Evolutionary conservation across 1,140 invertebrate genomes (phyloP), one percentile per base, ranked within the genome.

Genomic region (Pachypsylla venusta): DNA sequence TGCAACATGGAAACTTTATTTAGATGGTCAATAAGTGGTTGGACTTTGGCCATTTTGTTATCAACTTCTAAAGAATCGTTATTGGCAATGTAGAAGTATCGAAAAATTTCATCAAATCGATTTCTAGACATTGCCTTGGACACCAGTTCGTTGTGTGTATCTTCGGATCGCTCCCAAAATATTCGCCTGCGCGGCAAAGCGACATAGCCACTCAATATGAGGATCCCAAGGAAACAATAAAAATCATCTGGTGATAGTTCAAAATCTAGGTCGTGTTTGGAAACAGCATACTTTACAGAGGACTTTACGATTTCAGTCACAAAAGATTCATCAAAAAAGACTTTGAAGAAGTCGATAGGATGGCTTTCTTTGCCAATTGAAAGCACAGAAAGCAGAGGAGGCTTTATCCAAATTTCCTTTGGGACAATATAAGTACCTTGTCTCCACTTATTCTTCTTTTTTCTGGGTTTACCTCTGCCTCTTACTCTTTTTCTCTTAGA

Each of bases 91-190:
- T 35, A 16, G 16, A 35, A 35, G 16, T 35, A 12, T 10, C 30
- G 10, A 10, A 35, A 12, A 12, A 35, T 35, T 10, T 12, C 10
- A 10, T 35, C 10, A 16, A 35, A 35, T 12, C 30, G 30, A 16
- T 35, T 16, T 35, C 30, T 10, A 35, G 24, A 39, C 16, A 70
- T 16, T 66, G 42, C 39, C 61, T 58, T 22, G 10, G 63, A 40
- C 7, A 67, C 60, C 24, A 64, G 25, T 30, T 56, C 53, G 54
- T 64, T 65, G 57, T 64, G 55, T 1, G 58, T 60, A 55, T 66
- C 62, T 30, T 57, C n/a, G 35, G 48, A 25, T 35, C n/a, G 20
- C 54, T 61, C 60, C 60, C 30, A 61, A 13, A 40, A 61, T 48
- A 61, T 55, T 19, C 14, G 54, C 22, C 54, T 55, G 26, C 25